These are phyloP conservation scores for Apamea monoglypha DNA, from an alignment of 2,888 invertebrate genomes.

Conservation along the genomic window DNA sequence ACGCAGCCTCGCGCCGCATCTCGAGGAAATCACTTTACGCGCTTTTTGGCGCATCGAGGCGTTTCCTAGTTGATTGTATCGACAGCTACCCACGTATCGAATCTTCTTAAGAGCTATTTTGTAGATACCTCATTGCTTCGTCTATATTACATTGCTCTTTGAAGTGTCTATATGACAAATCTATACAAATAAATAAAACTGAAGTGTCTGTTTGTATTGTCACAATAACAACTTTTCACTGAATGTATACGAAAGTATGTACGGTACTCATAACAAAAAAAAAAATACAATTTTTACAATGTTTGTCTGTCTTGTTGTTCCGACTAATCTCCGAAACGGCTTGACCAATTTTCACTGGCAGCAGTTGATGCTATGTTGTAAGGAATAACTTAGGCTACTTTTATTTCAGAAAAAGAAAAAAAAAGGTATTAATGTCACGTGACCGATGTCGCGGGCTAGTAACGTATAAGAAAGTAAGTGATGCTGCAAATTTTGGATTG, in stretches of 20 bases:
- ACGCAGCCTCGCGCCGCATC: constrained; percentile 23
- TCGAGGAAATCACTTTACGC: constrained; percentile 39
- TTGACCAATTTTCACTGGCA: too few species aligned
- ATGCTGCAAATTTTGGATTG: not conserved
- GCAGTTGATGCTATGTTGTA: too few species aligned
- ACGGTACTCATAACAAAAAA: too few species aligned
- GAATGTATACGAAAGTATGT: too few species aligned
- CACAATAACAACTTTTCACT: not conserved
- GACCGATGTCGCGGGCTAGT: not conserved
- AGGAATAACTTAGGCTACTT: too few species aligned
- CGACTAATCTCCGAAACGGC: too few species aligned
- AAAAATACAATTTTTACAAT: too few species aligned
- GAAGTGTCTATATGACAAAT: not conserved
- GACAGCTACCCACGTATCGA: constrained; percentile 34
- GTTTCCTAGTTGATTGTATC: constrained; percentile 41
- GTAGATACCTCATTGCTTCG: constrained; percentile 1
- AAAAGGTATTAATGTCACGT: not conserved
- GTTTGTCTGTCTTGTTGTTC: too few species aligned
- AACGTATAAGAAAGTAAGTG: not conserved
- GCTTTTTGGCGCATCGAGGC: constrained; percentile 33
- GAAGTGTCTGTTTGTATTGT: not conserved
- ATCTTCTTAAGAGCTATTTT: constrained; percentile 25
- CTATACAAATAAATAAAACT: not conserved
- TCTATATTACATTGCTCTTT: constrained; percentile 3
- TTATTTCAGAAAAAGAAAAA: not conserved